These are phyloP conservation scores for Drosophila kohkoa DNA, from an alignment of 1,140 invertebrate species.

Conservation along the genomic window DNA sequence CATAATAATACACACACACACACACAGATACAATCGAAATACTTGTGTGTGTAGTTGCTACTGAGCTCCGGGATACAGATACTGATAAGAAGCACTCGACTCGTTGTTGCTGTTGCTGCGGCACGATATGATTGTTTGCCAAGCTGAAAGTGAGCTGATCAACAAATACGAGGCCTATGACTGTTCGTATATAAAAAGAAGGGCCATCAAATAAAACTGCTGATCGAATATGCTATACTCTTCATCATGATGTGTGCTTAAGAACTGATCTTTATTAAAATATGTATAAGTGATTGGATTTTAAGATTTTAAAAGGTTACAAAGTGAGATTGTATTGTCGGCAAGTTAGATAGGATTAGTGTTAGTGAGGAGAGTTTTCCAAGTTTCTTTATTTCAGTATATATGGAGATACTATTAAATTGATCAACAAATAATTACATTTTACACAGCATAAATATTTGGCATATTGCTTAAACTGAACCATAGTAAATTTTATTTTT, in stretches of 20 bases:
- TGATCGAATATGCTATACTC: background rate
- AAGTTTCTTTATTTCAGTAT: too few relatives aligned
- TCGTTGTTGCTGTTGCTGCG: constrained; percentile 1
- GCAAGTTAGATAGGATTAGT: too few relatives aligned
- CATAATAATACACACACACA: constrained; percentile 35
- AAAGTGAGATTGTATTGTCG: too few relatives aligned
- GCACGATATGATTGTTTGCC: constrained; percentile 60
- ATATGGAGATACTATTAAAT: too few relatives aligned
- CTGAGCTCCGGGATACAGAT: constrained; percentile 42
- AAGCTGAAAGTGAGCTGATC: constrained; percentile 71
- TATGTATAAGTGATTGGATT: too few relatives aligned
- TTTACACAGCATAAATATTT: background rate
- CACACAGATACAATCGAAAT: constrained; percentile 13
- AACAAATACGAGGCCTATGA: constrained; percentile 52
- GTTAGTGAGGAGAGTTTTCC: too few relatives aligned
- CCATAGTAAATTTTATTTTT: background rate
- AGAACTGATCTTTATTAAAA: too few relatives aligned
- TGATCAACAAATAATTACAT: background rate
- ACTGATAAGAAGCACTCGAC: constrained; percentile 60
- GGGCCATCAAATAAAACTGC: background rate
- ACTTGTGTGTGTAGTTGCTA: constrained; percentile 12
- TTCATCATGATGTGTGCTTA: too few relatives aligned
- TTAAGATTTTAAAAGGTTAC: too few relatives aligned
- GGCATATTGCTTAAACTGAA: too few relatives aligned
- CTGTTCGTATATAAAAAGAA: background rate